Conservation (phyloP, 2,113 vertebrate species). For the Amazona guildingii region DNA sequence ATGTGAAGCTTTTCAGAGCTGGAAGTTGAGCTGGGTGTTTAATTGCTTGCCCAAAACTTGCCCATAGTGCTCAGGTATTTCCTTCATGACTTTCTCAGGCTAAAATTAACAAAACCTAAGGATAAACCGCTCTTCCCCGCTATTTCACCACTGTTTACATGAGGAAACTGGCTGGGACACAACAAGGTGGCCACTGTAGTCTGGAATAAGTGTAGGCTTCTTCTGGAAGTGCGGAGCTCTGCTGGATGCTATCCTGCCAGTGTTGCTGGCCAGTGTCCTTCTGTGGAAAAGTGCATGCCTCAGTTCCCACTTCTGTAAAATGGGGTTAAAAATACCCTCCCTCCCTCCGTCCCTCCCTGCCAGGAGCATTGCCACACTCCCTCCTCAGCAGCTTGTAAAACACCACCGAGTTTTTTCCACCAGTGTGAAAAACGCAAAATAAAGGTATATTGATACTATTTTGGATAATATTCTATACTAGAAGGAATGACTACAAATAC, state of each 20-base stretch:
- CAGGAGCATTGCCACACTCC: not conserved
- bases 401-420: conserved; percentile 7
- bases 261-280: not conserved
- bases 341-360: not conserved
- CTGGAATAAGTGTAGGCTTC: not conserved
- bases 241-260: not conserved
- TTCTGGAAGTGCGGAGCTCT: not conserved
- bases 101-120: conserved; percentile 37
- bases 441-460: conserved; percentile 9
- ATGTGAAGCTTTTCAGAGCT: not conserved
- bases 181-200: not conserved
- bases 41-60: conserved; percentile 3
- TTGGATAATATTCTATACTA: not conserved
- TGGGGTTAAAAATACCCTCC: conserved; percentile 40
- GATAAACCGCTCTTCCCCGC: not conserved
- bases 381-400: not conserved
- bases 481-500: not conserved
- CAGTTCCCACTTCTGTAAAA: conserved; percentile 42
- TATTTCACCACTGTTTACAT: not conserved
- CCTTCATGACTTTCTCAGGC: conserved; percentile 41
- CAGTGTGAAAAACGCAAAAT: not conserved
- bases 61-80: conserved; percentile 32
- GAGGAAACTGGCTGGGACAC: not conserved
- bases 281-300: conserved; percentile 2
- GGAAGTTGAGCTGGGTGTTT: not conserved